A percentile compares a stretch with the other conserved stretches of the same genome.
phyloP scores from a whole-genome alignment of 2,113 vertebrate genomes.

The Petroica traversi region DNA sequence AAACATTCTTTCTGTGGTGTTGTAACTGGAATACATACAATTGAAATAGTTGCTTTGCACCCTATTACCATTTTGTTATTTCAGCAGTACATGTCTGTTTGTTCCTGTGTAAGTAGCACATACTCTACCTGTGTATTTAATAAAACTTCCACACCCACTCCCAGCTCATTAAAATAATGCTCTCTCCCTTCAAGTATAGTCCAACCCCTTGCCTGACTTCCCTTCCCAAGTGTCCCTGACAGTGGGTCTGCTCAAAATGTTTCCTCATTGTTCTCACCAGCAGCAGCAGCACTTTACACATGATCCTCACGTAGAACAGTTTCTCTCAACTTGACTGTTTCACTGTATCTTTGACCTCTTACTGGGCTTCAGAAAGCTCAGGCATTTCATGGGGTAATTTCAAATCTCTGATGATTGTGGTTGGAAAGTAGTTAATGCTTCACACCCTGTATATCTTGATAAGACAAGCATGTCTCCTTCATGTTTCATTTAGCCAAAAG shows the following conservation, averaged over 20 bases:
- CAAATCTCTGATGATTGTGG: not conserved
- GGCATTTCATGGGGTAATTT: not conserved
- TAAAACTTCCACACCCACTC: not conserved
- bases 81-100: not conserved
- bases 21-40: not conserved
- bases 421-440: not conserved
- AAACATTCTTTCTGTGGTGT: not conserved
- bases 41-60: not conserved
- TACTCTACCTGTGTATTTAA: not conserved
- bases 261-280: not conserved
- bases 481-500: not conserved
- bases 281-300: not conserved
- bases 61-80: not conserved
- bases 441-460: not conserved
- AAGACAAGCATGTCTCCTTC: not conserved
- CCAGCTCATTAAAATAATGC: not conserved
- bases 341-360: not conserved
- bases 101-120: not conserved
- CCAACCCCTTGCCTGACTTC: not conserved
- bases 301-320: not conserved
- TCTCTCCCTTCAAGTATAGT: not conserved
- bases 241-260: not conserved
- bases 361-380: not conserved
- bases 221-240: not conserved
- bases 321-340: not conserved